Evolutionary conservation across 2,888 invertebrate genomes (phyloP), one percentile per base, ranked within the genome.

Genomic region (Coenonympha arcania): DNA sequence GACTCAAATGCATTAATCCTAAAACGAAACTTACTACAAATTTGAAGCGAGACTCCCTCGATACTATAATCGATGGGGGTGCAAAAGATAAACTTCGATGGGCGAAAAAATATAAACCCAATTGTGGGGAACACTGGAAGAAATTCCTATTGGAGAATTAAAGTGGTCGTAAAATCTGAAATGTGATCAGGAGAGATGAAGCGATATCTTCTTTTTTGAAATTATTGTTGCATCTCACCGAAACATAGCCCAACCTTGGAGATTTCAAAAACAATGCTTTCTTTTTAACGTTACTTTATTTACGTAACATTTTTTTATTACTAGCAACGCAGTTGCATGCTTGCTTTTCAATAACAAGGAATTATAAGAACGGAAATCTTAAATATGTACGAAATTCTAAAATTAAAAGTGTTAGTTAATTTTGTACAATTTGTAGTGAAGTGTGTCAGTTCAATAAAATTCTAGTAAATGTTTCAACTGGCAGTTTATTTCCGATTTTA

Each of bases 61-160:
- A 30, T n/a, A n/a, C 33, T 18, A 15, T 30, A 11, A 15, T 53
- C 41, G 30, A 50, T 18, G 3, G 40, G 51, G 3, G 34, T 50
- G 2, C 65, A 0, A 50, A 56, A 2, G 68, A 69, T 34, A 71
- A 71, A 4, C 28, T 68, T n/a, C 54, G 65, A 0, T 79, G 77
- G 76, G 54, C 79, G 1, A 77, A 69, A 50, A 77, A 68, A 50
- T 69, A 69, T 15, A 77, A 73, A 54, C 48, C 65, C 3, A 61
- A 63, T 8, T 77, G 77, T 43, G 73, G 73, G 1, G 60, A 68
- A 16, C 66, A 73, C 34, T 79, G 76, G 74, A 79, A 73, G 55
- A 69, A 70, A 42, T 60, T 76, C 4, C 55, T 79, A 19, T 51
- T 68, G 18, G 71, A 76, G 51, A 57, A 61, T 54, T 76, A 56